phyloP scores from a whole-genome alignment of 2,888 invertebrate species.

The Thalpophila matura region DNA sequence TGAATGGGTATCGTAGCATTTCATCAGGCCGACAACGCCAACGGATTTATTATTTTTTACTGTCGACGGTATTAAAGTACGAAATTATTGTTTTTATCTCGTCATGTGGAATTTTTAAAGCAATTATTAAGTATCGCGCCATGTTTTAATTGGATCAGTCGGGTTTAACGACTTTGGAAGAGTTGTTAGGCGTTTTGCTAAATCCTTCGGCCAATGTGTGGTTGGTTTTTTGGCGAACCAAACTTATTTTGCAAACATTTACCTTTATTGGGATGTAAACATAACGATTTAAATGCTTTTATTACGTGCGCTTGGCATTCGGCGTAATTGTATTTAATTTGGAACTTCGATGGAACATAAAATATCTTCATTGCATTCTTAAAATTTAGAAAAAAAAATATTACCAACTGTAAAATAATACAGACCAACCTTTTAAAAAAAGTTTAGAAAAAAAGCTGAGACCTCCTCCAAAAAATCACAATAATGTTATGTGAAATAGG shows the following conservation, averaged over 20 bases:
- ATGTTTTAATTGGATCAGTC: conserved; percentile 88
- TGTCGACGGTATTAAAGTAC: conserved; percentile 84
- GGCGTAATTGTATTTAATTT: conserved; percentile 37
- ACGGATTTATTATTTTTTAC: conserved; percentile 90
- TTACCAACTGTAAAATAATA: no score
- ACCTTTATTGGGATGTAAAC: conserved; percentile 61
- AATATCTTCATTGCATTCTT: conserved; percentile 7
- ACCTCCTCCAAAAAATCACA: no score
- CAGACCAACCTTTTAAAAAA: no score
- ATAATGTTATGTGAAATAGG: no score
- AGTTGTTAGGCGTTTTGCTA: conserved; percentile 78
- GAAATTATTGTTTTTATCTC: conserved; percentile 90
- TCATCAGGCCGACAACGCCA: conserved; percentile 81
- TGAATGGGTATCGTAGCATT: conserved; percentile 88
- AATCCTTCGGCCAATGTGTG: conserved; percentile 60
- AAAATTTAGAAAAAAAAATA: background rate
- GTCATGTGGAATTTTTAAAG: conserved; percentile 87
- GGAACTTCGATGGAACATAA: conserved; percentile 5
- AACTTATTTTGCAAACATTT: conserved; percentile 57
- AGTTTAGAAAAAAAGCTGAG: no score
- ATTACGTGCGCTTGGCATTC: conserved; percentile 30
- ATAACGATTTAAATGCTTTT: conserved; percentile 55
- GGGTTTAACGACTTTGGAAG: conserved; percentile 83
- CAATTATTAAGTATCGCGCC: conserved; percentile 88
- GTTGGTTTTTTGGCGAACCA: conserved; percentile 55